Percentiles rank a stretch among this genome's conserved stretches.
Evolutionary conservation across 2,797 vertebrate genomes (phyloP).

Genomic region (Triplophysa bombifrons): DNA sequence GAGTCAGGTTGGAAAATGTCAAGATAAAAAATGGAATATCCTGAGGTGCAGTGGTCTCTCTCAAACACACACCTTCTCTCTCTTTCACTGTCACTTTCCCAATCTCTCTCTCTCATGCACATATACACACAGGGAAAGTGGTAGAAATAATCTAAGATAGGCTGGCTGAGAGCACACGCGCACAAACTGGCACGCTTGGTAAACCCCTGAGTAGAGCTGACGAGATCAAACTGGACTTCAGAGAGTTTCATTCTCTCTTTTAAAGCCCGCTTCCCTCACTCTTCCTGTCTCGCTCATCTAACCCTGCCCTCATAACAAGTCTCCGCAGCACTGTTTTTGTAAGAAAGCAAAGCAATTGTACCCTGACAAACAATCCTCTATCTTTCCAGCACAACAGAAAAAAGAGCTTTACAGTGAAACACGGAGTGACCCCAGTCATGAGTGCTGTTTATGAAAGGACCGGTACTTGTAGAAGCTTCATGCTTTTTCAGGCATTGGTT

Average conservation of each 20-base stretch:
- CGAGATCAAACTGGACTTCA: constrained; percentile 73
- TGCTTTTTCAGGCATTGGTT: constrained; percentile 13
- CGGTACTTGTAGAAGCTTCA: background rate
- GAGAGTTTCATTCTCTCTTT: constrained; percentile 23
- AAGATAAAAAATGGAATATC: constrained; percentile 35
- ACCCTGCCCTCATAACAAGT: constrained; percentile 38
- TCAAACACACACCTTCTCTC: background rate
- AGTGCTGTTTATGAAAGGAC: background rate
- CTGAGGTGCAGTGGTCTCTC: background rate
- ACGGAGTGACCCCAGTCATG: background rate
- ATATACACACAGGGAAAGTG: constrained; percentile 32
- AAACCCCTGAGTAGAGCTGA: constrained; percentile 65
- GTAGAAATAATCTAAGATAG: constrained; percentile 12
- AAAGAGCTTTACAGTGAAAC: constrained; percentile 23
- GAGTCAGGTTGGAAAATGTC: constrained; percentile 32
- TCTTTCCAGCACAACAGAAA: constrained; percentile 31
- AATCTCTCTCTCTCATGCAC: constrained; percentile 23
- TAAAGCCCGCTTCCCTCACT: constrained; percentile 34
- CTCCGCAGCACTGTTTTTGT: constrained; percentile 44
- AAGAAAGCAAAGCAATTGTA: constrained; percentile 47
- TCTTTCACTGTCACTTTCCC: background rate
- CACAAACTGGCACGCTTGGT: constrained; percentile 25
- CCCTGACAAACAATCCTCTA: constrained; percentile 44
- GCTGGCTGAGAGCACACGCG: background rate
- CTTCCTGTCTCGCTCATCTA: constrained; percentile 38